phyloP scores from a whole-genome alignment of 2,888 invertebrate genomes.

The Ryuthela nishihirai region DNA sequence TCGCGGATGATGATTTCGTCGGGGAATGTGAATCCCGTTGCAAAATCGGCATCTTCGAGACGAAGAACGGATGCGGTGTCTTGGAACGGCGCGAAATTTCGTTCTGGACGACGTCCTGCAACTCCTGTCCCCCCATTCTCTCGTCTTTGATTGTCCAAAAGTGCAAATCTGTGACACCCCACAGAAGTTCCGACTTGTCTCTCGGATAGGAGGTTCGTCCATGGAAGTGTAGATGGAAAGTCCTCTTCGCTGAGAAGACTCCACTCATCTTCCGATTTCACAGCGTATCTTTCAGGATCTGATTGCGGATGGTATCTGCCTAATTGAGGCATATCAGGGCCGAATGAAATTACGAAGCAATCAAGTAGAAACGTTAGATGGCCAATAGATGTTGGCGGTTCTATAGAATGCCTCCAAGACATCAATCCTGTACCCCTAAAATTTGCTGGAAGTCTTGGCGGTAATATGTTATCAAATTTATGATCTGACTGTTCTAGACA shows the following conservation, averaged over 20 bases:
- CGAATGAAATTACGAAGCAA: constrained; percentile 38
- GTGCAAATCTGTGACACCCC: not conserved
- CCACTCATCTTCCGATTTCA: not conserved
- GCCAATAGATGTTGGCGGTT: constrained; percentile 17
- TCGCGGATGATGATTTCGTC: constrained; percentile 37
- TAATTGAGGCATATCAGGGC: constrained; percentile 24
- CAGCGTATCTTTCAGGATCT: constrained; percentile 33
- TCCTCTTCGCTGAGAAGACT: constrained; percentile 6
- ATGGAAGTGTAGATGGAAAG: not conserved
- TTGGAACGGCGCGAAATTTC: not conserved
- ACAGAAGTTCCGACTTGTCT: constrained; percentile 1
- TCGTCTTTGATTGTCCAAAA: not conserved
- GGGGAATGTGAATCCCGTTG: constrained; percentile 1
- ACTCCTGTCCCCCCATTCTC: not conserved
- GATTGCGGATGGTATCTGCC: constrained; percentile 40
- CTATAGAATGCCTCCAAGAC: constrained; percentile 7
- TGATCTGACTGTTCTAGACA: too few relatives aligned
- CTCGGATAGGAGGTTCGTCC: too few relatives aligned
- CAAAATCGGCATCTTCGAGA: constrained; percentile 2
- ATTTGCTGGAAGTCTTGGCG: constrained; percentile 4
- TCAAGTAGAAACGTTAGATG: constrained; percentile 34
- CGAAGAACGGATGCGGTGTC: constrained; percentile 3
- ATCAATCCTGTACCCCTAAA: constrained; percentile 11
- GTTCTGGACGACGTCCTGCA: not conserved
- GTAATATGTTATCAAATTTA: too few relatives aligned